A percentile compares a stretch with the other conserved stretches of the same genome.
phyloP scores from a whole-genome alignment of 2,797 vertebrate species.

The Sebastes taczanowskii region DNA sequence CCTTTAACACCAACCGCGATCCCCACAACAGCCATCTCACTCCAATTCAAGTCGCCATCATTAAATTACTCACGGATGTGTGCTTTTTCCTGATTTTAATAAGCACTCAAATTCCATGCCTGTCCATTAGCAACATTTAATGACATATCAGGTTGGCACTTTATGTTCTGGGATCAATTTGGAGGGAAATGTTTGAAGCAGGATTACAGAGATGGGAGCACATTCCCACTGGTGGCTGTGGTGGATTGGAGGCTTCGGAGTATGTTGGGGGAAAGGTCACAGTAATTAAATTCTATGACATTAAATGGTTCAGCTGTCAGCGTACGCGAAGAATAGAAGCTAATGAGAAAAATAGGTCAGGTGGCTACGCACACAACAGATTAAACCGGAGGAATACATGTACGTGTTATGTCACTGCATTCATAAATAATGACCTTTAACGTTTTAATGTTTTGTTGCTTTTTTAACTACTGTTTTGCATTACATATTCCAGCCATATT shows the following conservation, averaged over 20 bases:
- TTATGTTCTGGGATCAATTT: constrained; percentile 39
- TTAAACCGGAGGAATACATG: constrained; percentile 22
- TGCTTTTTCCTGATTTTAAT: constrained; percentile 44
- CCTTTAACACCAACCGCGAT: constrained; percentile 39
- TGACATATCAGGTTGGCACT: constrained; percentile 53
- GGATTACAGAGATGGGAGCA: constrained; percentile 51
- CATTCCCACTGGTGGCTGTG: constrained; percentile 46
- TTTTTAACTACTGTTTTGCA: constrained; percentile 30
- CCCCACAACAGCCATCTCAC: constrained; percentile 19
- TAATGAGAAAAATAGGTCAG: constrained; percentile 71
- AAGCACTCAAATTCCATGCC: constrained; percentile 47
- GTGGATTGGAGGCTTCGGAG: constrained; percentile 52
- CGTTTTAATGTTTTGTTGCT: constrained; percentile 35
- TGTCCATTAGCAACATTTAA: constrained; percentile 54
- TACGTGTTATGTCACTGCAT: constrained; percentile 45
- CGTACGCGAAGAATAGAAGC: constrained; percentile 56
- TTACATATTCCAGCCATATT: constrained; percentile 9
- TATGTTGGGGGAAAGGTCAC: constrained; percentile 74
- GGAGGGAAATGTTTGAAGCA: constrained; percentile 43
- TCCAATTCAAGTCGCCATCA: constrained; percentile 13
- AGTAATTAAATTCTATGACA: constrained; percentile 78
- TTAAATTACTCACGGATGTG: constrained; percentile 26
- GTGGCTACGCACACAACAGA: constrained; percentile 48
- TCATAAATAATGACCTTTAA: constrained; percentile 64
- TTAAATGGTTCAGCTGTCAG: constrained; percentile 76